Evolutionary conservation across 2,113 vertebrate genomes (phyloP), one percentile per base, ranked within the genome.

Genomic region (Eleginops maclovinus): DNA sequence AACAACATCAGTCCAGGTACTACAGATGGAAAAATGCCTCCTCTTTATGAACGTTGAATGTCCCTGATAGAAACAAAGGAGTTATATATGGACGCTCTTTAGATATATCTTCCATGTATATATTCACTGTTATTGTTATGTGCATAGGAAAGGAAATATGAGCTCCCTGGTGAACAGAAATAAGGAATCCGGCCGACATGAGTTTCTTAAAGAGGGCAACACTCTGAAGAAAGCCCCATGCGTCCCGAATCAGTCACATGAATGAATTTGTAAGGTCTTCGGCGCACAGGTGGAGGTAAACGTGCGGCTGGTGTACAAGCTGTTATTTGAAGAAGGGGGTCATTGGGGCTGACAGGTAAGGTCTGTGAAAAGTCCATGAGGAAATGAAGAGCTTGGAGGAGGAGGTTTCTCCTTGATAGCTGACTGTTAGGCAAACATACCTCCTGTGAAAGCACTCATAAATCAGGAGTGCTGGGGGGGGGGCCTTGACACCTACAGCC

Each of bases 381-480:
- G 84, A 88, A 87, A 87, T 76, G 55, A 79, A 85, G 72, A 71
- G 51, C 28, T n/a, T 55, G 36, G 61, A 77, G 51, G 69, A 76
- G 63, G 63, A 36, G 74, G 71, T 61, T 81, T 84, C 60, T 82
- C 72, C 54, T 63, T 86, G 80, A 78, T 76, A 74, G 75, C 64
- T 75, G 73, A 85, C 69, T 81, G 72, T 84, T 85, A 63, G 71
- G 36, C 64, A 80, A 91, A 85, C 82, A 84, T 68, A 81, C 69
- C 77, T 89, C 81, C 84, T 51, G 58, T 84, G 78, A 87, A 84
- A 76, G 79, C 28, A 4, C 53, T 83, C 83, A 80, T 89, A 88
- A 86, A 90, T 91, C 87, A 85, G 9, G 5, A 22, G 43, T 22
- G 10, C 8, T 1, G 31, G 31, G 31, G 36, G 50, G 61, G 61